phyloP scores from a whole-genome alignment of 2,888 invertebrate species.

The Ectemnius continuus region DNA sequence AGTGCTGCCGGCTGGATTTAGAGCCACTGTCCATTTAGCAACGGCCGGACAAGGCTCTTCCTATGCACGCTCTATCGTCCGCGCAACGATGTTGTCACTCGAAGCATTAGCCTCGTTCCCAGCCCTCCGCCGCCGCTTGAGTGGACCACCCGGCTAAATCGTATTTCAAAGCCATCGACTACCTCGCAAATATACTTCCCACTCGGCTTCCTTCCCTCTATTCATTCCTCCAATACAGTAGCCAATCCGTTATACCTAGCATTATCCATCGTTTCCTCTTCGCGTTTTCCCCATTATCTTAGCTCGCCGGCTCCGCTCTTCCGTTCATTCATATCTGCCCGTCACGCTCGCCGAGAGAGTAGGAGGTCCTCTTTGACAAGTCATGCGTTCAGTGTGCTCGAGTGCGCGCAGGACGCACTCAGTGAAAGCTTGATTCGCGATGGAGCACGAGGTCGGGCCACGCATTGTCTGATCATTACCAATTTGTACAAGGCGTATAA shows the following conservation, averaged over 20 bases:
- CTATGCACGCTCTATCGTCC: slow-evolving; percentile 59
- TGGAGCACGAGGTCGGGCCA: too few relatives aligned
- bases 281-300: slow-evolving; percentile 4
- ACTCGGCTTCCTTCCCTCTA: neutral
- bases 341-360: too few relatives aligned
- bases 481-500: neutral
- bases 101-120: slow-evolving; percentile 66
- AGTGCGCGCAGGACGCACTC: too few relatives aligned
- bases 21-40: slow-evolving; percentile 47
- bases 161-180: slow-evolving; percentile 51
- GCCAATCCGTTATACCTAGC: neutral
- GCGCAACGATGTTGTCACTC: slow-evolving; percentile 69
- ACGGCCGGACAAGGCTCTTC: slow-evolving; percentile 50
- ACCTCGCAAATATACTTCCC: slow-evolving; percentile 7
- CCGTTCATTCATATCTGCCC: too few relatives aligned
- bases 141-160: slow-evolving; percentile 52
- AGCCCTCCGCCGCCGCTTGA: slow-evolving; percentile 32
- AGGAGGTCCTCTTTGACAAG: too few relatives aligned
- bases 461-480: slow-evolving; percentile 5
- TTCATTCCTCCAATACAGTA: neutral
- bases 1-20: slow-evolving; percentile 45
- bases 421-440: too few relatives aligned
- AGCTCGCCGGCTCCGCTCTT: too few relatives aligned
- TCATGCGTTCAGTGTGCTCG: too few relatives aligned
- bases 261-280: neutral